phyloP scores from a whole-genome alignment of 2,113 vertebrate species.

The Todiramphus saurophagus region DNA sequence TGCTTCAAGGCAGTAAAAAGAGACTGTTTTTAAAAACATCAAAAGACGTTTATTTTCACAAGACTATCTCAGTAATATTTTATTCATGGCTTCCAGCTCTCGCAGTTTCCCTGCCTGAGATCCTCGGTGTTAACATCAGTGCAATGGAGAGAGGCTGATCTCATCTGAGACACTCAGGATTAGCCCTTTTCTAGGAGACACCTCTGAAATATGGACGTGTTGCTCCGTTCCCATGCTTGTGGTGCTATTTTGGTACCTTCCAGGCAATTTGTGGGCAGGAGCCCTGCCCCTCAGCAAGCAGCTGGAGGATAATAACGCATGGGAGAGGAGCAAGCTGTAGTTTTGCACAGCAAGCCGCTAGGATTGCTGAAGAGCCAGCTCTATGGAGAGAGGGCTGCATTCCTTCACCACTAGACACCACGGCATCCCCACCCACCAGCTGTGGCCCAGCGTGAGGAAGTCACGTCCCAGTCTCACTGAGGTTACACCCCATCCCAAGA shows the following conservation, averaged over 20 bases:
- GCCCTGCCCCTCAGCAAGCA: conserved; percentile 9
- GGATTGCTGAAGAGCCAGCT: not conserved
- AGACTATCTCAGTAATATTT: not conserved
- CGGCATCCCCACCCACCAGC: conserved; percentile 44
- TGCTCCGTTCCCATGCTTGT: not conserved
- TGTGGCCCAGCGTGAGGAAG: not conserved
- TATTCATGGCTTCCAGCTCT: not conserved
- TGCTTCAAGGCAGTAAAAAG: not conserved
- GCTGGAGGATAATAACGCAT: not conserved
- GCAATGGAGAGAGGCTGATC: not conserved
- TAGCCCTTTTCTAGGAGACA: not conserved
- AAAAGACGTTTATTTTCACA: conserved; percentile 18
- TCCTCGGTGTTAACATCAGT: not conserved
- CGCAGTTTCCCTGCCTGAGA: not conserved
- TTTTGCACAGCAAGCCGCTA: not conserved
- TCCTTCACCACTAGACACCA: not conserved
- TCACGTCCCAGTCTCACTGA: not conserved
- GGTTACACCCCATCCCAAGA: not conserved
- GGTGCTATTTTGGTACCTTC: conserved; percentile 8
- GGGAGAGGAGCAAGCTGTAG: not conserved
- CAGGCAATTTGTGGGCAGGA: not conserved
- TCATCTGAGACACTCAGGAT: not conserved
- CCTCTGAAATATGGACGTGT: not conserved
- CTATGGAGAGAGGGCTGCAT: conserved; percentile 3
- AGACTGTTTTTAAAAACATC: not conserved